Base-by-base conservation (phyloP, 1,140 invertebrate genomes). In the Dreissena rostriformis region DNA sequence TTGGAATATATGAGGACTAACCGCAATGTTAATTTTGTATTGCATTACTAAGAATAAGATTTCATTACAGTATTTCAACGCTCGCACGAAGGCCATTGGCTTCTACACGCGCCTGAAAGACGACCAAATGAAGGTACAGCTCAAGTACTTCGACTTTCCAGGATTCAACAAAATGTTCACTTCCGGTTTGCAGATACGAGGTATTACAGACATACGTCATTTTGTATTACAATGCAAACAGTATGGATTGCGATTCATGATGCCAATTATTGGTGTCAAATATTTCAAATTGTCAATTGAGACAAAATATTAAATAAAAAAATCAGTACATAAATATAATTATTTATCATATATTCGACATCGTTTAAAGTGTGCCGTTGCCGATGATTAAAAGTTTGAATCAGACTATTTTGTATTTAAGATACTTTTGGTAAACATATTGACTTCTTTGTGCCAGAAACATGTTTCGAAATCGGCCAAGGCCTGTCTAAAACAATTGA, bases 131-230 rank as follows among this genome's bases (percentile, higher is more conserved):
- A 39, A 11, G 8, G 68, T 29, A 53, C 24, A 22, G 55, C 15
- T 70, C 22, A 70, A 79, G 57, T 79, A 79, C 28, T 79, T 79
- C 52, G 76, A 68, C 51, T 79, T 79, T 57, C 39, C 65, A 14
- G 76, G 76, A 28, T 79, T 79, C 26, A 65, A 70, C 49, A 24
- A 22, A 6, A 5, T 49, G 24, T 28, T 77, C 24, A 39, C 17
- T 12, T 24, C 12, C 5, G 74, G 74, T 24, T 65, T 77, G 17
- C 57, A 7, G 6, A 77, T 77, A 19, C 29, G 10, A 14, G 74
- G 74, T 77, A 77, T 29, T 0, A 11, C 5, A 53, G 6, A 52
- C 0, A 15, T 55, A 15, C 6, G 7, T 22, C 19, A 55, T 22
- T 17, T 61, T 61, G 4, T 19, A n/a, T n/a, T 61, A 61, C 57